These are phyloP conservation scores for Aphelenchoides bicaudatus DNA, from an alignment of 2,888 invertebrate genomes.

Conservation along the genomic window DNA sequence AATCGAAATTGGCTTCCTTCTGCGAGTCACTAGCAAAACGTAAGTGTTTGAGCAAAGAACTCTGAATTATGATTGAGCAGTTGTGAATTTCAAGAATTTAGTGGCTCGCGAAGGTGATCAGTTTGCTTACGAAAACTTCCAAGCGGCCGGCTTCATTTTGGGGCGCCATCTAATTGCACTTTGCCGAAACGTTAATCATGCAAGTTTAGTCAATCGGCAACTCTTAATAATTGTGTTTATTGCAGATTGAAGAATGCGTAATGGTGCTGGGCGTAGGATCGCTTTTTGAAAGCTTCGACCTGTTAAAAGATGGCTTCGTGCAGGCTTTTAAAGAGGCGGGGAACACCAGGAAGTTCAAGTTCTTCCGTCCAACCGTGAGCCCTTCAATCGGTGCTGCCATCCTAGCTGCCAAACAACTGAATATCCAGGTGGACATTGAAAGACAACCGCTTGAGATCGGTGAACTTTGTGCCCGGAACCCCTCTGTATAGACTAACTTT, in stretches of 20 bases:
- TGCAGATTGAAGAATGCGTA: constrained; percentile 22
- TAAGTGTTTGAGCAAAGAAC: too few relatives aligned
- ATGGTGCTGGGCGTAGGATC: constrained; percentile 44
- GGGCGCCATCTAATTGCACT: constrained; percentile 71
- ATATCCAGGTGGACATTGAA: not conserved
- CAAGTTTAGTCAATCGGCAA: not conserved
- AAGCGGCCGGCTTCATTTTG: constrained; percentile 70
- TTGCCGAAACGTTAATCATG: constrained; percentile 66
- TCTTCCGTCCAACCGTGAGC: constrained; percentile 34
- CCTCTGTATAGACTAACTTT: too few relatives aligned
- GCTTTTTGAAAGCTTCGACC: constrained; percentile 45
- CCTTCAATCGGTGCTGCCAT: constrained; percentile 42
- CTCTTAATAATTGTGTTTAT: not conserved
- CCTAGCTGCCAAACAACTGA: constrained; percentile 30
- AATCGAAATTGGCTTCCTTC: constrained; percentile 44
- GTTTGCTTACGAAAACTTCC: constrained; percentile 72
- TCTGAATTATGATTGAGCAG: too few relatives aligned
- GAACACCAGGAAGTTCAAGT: constrained; percentile 27
- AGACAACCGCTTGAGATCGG: too few relatives aligned
- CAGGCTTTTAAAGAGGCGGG: constrained; percentile 6
- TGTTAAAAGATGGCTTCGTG: constrained; percentile 34
- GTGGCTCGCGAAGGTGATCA: constrained; percentile 73
- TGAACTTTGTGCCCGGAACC: too few relatives aligned
- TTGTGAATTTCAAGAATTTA: too few relatives aligned
- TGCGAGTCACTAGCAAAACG: constrained; percentile 39